Evolutionary conservation across 2,888 invertebrate species (phyloP), one percentile per base, ranked within the genome.

Genomic region (Polylopha cassiicola): DNA sequence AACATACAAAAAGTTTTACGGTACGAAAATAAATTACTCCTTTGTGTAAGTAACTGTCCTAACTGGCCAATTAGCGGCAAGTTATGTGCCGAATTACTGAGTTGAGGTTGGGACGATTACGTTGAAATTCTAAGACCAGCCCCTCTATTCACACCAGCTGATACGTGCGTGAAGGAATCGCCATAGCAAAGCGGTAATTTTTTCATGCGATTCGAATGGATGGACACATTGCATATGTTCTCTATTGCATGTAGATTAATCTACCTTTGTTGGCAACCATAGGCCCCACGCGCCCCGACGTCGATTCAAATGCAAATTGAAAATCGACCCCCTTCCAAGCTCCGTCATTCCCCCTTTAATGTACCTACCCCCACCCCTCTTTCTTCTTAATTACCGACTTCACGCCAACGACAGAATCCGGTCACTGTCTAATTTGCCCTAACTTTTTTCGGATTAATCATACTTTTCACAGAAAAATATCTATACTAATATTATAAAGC

Each of bases 301-400:
- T 48, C 58, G 52, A 70, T 71, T 71, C 65, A 68, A 64, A 71
- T 68, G 70, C 59, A 70, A 68, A 72, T 72, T 61, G 57, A 67
- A 67, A 62, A 62, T 65, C 61, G 60, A 55, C 61, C 61, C 39
- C 44, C 39, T 30, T 52, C 52, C 60, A 48, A 52, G 54, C 62
- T 50, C 56, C 55, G 49, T 54, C 51, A 49, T 48, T 47, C 48
- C 48, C 50, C 44, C 47, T 51, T 43, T 47, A 38, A 50, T 44
- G 41, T 41, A 39, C 32, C 13, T 9, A 17, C 11, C 31, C 46
- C 46, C 41, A 44, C 44, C 44, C 47, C 51, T 50, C 48, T 48
- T 43, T 37, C 45, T 51, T 57, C 65, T 59, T 65, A 68, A 66
- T 69, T 62, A 65, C 52, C 47, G 53, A 57, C 55, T 58, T 59